Evolutionary conservation across 1,140 invertebrate genomes (phyloP).

Genomic region (Stenopsyche tienmushanensis): DNA sequence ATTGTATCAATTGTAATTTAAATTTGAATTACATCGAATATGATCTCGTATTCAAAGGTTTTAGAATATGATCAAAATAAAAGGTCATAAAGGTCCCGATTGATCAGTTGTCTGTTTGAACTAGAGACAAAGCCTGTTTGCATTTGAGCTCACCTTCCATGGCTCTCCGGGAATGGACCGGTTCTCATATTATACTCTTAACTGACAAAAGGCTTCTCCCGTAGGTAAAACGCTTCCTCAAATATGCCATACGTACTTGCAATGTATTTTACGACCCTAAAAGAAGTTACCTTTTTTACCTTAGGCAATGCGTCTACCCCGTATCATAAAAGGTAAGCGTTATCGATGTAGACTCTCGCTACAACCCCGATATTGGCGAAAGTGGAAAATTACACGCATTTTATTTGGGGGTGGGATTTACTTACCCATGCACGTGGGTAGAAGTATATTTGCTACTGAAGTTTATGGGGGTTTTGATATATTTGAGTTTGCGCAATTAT

Average conservation of each 20-base stretch:
- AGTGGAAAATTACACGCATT: slow-evolving; percentile 37
- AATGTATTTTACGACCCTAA: too few relatives aligned
- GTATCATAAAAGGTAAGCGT: slow-evolving; percentile 27
- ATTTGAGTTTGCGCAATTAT: too few relatives aligned
- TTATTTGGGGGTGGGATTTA: slow-evolving; percentile 35
- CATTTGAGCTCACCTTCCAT: slow-evolving; percentile 38
- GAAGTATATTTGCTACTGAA: too few relatives aligned
- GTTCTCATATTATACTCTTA: slow-evolving; percentile 39
- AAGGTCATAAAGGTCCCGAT: slow-evolving; percentile 20
- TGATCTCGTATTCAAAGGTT: not conserved
- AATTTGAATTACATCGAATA: too few relatives aligned
- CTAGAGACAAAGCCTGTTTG: slow-evolving; percentile 36
- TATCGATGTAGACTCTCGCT: slow-evolving; percentile 22
- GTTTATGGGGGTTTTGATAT: too few relatives aligned
- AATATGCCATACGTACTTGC: slow-evolving; percentile 17
- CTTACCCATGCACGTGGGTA: slow-evolving; percentile 17
- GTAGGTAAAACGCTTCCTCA: slow-evolving; percentile 37
- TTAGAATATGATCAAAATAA: slow-evolving; percentile 4
- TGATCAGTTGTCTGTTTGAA: slow-evolving; percentile 16
- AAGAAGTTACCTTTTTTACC: slow-evolving; percentile 39
- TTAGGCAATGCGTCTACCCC: slow-evolving; percentile 32
- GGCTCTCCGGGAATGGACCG: slow-evolving; percentile 21
- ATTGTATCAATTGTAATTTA: too few relatives aligned
- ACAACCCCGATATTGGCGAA: slow-evolving; percentile 10
- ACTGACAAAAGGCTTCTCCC: slow-evolving; percentile 39